phyloP scores from a whole-genome alignment of 2,113 vertebrate species.

The Clinocottus analis region DNA sequence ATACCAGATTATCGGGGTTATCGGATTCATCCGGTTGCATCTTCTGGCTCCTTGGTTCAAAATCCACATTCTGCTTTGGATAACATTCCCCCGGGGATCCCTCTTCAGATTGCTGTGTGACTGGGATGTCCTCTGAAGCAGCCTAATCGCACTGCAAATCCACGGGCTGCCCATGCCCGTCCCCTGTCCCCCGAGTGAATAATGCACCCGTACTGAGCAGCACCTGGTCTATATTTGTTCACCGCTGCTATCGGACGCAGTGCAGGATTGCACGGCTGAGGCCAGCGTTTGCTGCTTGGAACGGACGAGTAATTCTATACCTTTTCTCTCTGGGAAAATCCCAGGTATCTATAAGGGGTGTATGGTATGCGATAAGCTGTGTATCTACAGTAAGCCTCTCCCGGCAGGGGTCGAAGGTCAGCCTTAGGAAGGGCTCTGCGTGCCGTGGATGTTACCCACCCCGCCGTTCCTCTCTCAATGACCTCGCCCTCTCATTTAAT shows the following conservation, averaged over 20 bases:
- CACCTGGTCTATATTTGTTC: constrained; percentile 49
- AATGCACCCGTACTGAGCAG: constrained; percentile 7
- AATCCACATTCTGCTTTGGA: constrained; percentile 34
- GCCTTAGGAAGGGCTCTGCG: not conserved
- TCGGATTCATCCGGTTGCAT: constrained; percentile 12
- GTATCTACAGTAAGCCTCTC: not conserved
- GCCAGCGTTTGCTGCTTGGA: constrained; percentile 17
- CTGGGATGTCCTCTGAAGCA: constrained; percentile 47
- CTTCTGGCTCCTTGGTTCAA: constrained; percentile 14
- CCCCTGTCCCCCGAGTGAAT: constrained; percentile 21
- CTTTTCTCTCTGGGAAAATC: constrained; percentile 20
- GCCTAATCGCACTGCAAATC: constrained; percentile 39
- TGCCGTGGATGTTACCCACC: not conserved
- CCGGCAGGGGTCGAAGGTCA: constrained; percentile 39
- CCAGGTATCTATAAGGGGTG: not conserved
- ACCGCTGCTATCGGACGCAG: constrained; percentile 19
- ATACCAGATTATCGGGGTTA: not conserved
- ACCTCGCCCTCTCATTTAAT: constrained; percentile 50
- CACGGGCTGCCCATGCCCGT: too few species aligned
- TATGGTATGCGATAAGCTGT: constrained; percentile 7
- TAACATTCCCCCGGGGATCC: constrained; percentile 51
- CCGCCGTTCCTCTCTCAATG: constrained; percentile 5
- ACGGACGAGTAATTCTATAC: constrained; percentile 10
- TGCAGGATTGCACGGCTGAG: constrained; percentile 23
- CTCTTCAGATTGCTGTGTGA: constrained; percentile 30